Evolutionary conservation across 1,140 invertebrate species (phyloP).

Genomic region (Druon quercuslanigerum): DNA sequence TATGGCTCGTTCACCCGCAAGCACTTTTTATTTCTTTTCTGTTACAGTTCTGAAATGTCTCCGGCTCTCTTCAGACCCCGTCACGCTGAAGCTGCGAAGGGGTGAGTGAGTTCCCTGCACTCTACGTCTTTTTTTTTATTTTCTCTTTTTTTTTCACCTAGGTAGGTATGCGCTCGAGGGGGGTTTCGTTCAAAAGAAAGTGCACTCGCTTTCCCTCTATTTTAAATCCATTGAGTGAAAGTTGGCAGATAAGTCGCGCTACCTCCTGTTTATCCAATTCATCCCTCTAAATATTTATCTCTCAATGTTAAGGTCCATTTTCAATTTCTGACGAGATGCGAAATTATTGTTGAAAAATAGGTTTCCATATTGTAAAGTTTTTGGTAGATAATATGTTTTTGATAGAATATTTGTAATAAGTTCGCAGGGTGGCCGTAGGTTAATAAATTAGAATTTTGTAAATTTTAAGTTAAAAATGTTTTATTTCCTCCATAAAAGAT

Average conservation of each 20-base stretch:
- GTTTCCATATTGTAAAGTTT: too few species aligned
- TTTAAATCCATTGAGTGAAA: slow-evolving; percentile 19
- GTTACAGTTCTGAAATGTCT: slow-evolving; percentile 93
- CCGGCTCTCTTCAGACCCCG: slow-evolving; percentile 89
- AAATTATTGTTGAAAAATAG: too few species aligned
- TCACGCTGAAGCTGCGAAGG: slow-evolving; percentile 90
- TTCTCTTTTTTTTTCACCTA: slow-evolving; percentile 7
- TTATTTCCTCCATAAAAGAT: too few species aligned
- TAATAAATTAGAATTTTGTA: too few species aligned
- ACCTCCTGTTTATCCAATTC: background rate
- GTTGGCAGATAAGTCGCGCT: background rate
- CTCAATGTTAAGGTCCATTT: background rate
- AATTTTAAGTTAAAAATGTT: too few species aligned
- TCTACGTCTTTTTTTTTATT: slow-evolving; percentile 18
- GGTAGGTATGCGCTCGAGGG: slow-evolving; percentile 17
- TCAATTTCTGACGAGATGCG: background rate
- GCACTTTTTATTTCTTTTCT: slow-evolving; percentile 62
- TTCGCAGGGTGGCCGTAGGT: too few species aligned
- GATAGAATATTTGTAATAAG: too few species aligned
- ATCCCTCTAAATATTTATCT: background rate
- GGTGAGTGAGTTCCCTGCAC: slow-evolving; percentile 78
- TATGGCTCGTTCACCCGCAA: slow-evolving; percentile 20
- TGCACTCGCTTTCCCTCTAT: slow-evolving; percentile 26
- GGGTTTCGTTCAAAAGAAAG: slow-evolving; percentile 20
- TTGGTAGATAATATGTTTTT: too few species aligned